Evolutionary conservation across 2,797 vertebrate species (phyloP).

Genomic region (Epinephelus malabaricus): DNA sequence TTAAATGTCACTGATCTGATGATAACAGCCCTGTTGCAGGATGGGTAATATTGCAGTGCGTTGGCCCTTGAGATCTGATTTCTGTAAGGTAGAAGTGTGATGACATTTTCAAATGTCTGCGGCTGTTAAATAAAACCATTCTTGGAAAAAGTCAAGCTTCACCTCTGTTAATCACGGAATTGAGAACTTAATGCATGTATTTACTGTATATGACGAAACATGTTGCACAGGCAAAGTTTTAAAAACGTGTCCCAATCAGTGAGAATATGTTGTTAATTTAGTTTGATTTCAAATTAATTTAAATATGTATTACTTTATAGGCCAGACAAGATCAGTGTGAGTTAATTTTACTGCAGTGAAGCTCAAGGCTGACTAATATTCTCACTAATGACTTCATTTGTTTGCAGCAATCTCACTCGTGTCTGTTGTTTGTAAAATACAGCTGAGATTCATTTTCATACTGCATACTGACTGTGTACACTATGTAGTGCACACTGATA

Average conservation of each 20-base stretch:
- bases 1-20: slow-evolving; percentile 40
- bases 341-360: background rate
- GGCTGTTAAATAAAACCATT: background rate
- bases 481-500: too few relatives aligned
- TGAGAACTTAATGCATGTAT: background rate
- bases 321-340: slow-evolving; percentile 16
- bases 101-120: slow-evolving; percentile 41
- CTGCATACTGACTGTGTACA: too few relatives aligned
- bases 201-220: background rate
- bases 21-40: slow-evolving; percentile 7
- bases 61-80: background rate
- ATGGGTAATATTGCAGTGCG: background rate
- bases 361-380: slow-evolving; percentile 11
- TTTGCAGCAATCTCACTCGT: slow-evolving; percentile 7
- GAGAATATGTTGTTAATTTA: slow-evolving; percentile 3
- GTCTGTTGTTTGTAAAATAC: slow-evolving; percentile 2
- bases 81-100: slow-evolving; percentile 1
- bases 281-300: slow-evolving; percentile 4
- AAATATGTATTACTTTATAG: slow-evolving; percentile 17
- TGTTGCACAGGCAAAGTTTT: background rate
- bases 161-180: background rate
- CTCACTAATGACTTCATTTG: slow-evolving; percentile 33
- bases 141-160: background rate
- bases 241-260: slow-evolving; percentile 1
- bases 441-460: too few relatives aligned